phyloP scores from a whole-genome alignment of 92 coral and sea anemone genomes.

The Palythoa heliodiscus region DNA sequence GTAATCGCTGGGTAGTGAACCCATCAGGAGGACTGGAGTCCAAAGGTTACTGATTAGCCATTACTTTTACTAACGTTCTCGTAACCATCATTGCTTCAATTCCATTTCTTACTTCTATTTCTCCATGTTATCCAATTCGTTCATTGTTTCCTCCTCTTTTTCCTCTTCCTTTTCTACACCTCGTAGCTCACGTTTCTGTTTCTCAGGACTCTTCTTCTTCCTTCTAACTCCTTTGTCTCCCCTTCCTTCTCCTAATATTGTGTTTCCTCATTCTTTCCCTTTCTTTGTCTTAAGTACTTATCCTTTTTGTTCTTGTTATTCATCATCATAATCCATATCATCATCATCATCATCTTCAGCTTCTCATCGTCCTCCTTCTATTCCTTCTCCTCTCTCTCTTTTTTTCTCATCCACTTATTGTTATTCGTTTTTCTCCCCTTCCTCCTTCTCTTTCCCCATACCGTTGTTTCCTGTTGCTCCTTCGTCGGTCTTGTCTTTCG shows the following conservation, averaged over 20 bases:
- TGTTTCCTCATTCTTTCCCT: not conserved
- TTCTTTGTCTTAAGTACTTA: not conserved
- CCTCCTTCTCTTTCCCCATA: not conserved
- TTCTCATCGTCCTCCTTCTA: no score
- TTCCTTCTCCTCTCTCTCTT: not conserved
- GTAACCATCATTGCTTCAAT: not conserved
- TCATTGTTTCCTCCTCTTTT: not conserved
- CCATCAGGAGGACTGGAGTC: constrained; percentile 93
- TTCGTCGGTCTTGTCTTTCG: not conserved
- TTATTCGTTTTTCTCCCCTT: not conserved
- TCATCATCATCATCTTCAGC: no score
- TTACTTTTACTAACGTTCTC: not conserved
- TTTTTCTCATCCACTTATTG: not conserved
- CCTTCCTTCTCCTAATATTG: not conserved
- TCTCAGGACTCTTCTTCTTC: not conserved
- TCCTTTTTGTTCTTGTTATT: not conserved
- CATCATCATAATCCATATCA: no score
- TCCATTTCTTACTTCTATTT: not conserved
- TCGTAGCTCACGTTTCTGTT: no score
- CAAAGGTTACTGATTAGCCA: constrained; percentile 56
- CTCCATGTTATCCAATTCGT: not conserved
- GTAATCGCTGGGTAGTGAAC: constrained; percentile 80
- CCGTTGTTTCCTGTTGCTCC: not conserved
- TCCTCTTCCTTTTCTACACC: not conserved
- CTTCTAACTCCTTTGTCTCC: not conserved